A percentile compares a stretch with the other conserved stretches of the same genome.
Conservation (phyloP, 1,140 invertebrate genomes). For the Polyergus mexicanus region DNA sequence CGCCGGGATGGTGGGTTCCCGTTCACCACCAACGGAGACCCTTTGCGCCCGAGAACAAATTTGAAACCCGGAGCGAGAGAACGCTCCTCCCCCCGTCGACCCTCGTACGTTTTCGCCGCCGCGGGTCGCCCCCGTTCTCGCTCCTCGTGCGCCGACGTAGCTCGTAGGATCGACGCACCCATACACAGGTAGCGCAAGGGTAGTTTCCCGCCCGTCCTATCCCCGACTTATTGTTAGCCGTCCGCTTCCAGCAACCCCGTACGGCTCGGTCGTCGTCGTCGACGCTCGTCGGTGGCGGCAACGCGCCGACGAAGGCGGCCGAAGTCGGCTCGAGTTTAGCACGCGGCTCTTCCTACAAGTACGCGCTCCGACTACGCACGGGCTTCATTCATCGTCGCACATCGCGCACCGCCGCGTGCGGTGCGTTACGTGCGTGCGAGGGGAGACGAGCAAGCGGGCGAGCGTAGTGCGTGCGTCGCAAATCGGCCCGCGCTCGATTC, state of each 20-base stretch:
- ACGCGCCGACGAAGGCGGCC: conserved; percentile 45
- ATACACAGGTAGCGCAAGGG: conserved; percentile 41
- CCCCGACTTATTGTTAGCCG: background rate
- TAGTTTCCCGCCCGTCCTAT: conserved; percentile 48
- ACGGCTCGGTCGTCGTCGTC: conserved; percentile 51
- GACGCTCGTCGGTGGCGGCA: conserved; percentile 35
- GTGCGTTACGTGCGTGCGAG: conserved; percentile 5
- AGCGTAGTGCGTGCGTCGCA: conserved; percentile 37
- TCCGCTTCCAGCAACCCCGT: conserved; percentile 11
- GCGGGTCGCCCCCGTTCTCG: conserved; percentile 5
- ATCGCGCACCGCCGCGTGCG: conserved; percentile 32
- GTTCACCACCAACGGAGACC: background rate
- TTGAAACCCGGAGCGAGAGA: conserved; percentile 44
- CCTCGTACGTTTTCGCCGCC: conserved; percentile 58
- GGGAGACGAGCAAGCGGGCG: background rate
- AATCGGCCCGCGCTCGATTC: conserved; percentile 61
- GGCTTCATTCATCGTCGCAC: conserved; percentile 62
- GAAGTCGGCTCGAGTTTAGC: conserved; percentile 63
- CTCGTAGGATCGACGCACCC: background rate
- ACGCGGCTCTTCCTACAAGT: conserved; percentile 50
- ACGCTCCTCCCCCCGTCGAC: background rate
- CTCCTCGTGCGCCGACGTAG: conserved; percentile 59
- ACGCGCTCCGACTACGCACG: conserved; percentile 23
- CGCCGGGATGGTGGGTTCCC: conserved; percentile 2
- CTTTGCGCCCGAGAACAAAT: conserved; percentile 43